Conservation (phyloP, 2,888 invertebrate genomes). For the Drosophila koepferae region DNA sequence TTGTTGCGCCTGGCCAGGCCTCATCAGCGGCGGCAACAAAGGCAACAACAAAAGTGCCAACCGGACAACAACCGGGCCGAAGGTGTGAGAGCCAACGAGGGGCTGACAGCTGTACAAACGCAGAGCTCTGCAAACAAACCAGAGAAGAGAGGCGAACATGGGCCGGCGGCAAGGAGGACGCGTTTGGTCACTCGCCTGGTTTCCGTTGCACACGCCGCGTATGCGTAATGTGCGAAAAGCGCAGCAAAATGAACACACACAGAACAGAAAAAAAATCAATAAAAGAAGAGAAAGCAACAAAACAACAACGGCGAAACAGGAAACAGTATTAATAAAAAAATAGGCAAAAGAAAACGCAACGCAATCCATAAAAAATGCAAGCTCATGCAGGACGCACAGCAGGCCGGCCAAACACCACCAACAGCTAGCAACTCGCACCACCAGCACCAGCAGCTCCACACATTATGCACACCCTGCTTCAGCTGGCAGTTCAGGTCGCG, state of each 20-base stretch:
- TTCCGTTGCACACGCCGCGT: conserved; percentile 79
- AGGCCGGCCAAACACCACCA: background rate
- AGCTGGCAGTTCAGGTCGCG: conserved; percentile 14
- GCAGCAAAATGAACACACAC: conserved; percentile 45
- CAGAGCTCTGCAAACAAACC: conserved; percentile 75
- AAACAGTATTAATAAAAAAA: conserved; percentile 34
- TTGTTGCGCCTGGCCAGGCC: conserved; percentile 22
- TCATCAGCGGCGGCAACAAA: conserved; percentile 26
- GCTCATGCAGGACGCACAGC: conserved; percentile 38
- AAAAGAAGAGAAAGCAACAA: conserved; percentile 44
- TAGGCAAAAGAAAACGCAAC: conserved; percentile 44
- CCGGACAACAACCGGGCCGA: conserved; percentile 1
- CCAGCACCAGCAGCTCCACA: background rate
- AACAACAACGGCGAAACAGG: conserved; percentile 6
- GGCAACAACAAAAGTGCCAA: conserved; percentile 13
- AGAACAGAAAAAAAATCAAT: conserved; percentile 51
- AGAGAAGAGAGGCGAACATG: background rate
- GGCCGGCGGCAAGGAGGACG: conserved; percentile 57
- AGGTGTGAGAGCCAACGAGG: conserved; percentile 55
- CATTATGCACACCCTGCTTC: background rate
- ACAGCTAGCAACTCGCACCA: background rate
- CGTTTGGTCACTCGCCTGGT: conserved; percentile 83
- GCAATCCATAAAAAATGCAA: conserved; percentile 54
- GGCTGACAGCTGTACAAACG: conserved; percentile 76
- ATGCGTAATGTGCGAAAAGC: conserved; percentile 65